Percentiles rank a stretch among this genome's conserved stretches.
These are phyloP conservation scores for Napeogenes sylphis DNA, from an alignment of 2,888 invertebrate genomes.

Conservation along the genomic window DNA sequence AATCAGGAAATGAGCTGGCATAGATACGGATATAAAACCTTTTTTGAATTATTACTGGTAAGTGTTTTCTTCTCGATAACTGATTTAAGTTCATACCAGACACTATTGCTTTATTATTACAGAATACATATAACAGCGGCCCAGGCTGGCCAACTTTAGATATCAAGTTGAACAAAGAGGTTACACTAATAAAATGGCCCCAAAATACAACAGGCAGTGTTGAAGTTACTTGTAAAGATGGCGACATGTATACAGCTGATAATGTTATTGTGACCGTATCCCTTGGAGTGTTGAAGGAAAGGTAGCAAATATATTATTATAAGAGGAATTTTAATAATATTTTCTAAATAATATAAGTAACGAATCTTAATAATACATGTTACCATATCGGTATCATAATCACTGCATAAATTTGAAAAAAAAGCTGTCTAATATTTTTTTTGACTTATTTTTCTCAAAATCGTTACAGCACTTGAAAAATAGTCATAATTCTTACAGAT, in stretches of 20 bases:
- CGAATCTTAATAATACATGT: too few species aligned
- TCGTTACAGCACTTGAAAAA: neutral
- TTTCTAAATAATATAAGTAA: too few species aligned
- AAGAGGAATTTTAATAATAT: neutral
- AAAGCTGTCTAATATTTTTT: too few species aligned
- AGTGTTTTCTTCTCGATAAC: neutral
- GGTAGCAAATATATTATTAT: conserved; percentile 37
- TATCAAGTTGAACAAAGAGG: conserved; percentile 50
- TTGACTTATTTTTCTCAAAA: too few species aligned
- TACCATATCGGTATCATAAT: too few species aligned
- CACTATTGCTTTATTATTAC: conserved; percentile 8
- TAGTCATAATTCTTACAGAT: conserved; percentile 34
- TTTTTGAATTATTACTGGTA: conserved; percentile 41
- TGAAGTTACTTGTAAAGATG: conserved; percentile 69
- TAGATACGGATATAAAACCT: conserved; percentile 42
- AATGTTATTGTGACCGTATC: conserved; percentile 83
- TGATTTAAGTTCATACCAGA: neutral
- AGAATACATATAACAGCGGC: conserved; percentile 59
- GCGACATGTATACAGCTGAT: conserved; percentile 71
- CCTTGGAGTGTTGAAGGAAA: conserved; percentile 82
- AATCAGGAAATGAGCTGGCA: conserved; percentile 44
- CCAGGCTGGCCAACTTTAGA: conserved; percentile 49
- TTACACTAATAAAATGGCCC: conserved; percentile 47
- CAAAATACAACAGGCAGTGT: conserved; percentile 44
- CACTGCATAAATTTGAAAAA: too few species aligned